phyloP scores from a whole-genome alignment of 1,140 invertebrate genomes.

The Aphelinus atriplicis region DNA sequence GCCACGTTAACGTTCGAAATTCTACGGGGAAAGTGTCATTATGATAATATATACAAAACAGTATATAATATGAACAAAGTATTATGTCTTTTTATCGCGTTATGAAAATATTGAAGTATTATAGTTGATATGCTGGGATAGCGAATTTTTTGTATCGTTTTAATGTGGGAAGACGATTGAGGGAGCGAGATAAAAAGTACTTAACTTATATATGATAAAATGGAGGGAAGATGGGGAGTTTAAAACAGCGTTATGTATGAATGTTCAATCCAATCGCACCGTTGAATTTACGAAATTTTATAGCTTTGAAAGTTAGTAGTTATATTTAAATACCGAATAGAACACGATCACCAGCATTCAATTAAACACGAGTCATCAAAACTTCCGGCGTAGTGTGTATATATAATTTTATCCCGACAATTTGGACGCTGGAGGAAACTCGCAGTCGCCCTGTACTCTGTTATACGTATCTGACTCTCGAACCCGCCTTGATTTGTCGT shows the following conservation, averaged over 20 bases:
- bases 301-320: neutral
- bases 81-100: conserved; percentile 37
- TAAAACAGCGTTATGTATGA: conserved; percentile 20
- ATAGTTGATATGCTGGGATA: conserved; percentile 16
- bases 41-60: conserved; percentile 14
- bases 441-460: no score
- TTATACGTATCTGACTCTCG: no score
- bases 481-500: no score
- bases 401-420: no score
- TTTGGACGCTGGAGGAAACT: no score
- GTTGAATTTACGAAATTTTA: conserved; percentile 39
- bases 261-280: conserved; percentile 28
- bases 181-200: conserved; percentile 21
- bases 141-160: conserved; percentile 33
- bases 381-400: no score
- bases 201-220: conserved; percentile 25
- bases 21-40: conserved; percentile 22
- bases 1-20: conserved; percentile 26
- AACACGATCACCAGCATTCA: no score
- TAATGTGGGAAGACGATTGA: conserved; percentile 11
- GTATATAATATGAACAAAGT: conserved; percentile 18
- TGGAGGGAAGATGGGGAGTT: conserved; percentile 26
- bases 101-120: conserved; percentile 25
- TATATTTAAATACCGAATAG: neutral
- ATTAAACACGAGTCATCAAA: no score